Evolutionary conservation across 1,140 invertebrate species (phyloP).

Genomic region (Cecropterus lyciades): DNA sequence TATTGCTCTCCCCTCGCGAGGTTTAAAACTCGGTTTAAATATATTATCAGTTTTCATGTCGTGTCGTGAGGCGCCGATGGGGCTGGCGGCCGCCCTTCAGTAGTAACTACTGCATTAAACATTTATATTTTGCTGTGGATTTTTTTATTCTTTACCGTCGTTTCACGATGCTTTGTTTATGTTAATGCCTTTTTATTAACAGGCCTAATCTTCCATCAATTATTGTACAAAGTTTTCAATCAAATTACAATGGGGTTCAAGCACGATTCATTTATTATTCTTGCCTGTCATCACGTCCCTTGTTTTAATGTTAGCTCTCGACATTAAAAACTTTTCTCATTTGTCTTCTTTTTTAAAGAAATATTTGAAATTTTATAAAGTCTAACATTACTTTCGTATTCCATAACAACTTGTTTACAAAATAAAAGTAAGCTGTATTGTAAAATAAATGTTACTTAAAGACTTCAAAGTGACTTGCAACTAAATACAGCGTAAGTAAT

Average conservation of each 20-base stretch:
- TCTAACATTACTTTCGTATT: conserved; percentile 2
- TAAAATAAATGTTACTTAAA: not conserved
- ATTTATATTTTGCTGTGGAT: conserved; percentile 60
- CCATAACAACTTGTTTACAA: not conserved
- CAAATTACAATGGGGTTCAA: not conserved
- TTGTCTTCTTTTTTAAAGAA: conserved; percentile 1
- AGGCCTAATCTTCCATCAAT: conserved; percentile 1
- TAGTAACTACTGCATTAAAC: conserved; percentile 58
- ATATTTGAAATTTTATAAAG: not conserved
- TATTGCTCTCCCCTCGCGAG: conserved; percentile 58
- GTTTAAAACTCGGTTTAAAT: conserved; percentile 72
- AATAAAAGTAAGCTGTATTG: not conserved
- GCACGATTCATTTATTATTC: conserved; percentile 25
- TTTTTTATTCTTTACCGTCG: conserved; percentile 39
- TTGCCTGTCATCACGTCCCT: conserved; percentile 20
- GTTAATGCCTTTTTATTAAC: conserved; percentile 17
- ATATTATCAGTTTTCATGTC: conserved; percentile 75
- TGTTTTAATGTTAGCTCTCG: conserved; percentile 16
- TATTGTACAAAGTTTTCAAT: conserved; percentile 17
- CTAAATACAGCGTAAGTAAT: not conserved
- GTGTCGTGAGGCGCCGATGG: conserved; percentile 73
- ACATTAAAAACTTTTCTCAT: conserved; percentile 23
- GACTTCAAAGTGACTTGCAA: not conserved
- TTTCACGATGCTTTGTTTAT: conserved; percentile 31
- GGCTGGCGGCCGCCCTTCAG: conserved; percentile 53